A percentile compares a stretch with the other conserved stretches of the same genome.
Conservation (phyloP, 1,140 invertebrate genomes). For the Anastrepha obliqua region DNA sequence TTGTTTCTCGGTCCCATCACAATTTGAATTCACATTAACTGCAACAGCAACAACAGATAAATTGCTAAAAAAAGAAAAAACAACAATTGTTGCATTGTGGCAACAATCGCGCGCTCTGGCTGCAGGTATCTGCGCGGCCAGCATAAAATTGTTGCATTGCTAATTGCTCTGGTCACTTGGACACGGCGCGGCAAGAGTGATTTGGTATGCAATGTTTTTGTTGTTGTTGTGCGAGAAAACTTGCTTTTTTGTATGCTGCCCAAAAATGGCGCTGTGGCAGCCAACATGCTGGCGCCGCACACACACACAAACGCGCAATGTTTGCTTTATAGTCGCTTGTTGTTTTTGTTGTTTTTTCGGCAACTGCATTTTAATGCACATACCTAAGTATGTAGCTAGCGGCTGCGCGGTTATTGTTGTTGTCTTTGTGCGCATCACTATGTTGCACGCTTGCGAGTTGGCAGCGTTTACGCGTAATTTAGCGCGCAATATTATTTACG, state of each 20-base stretch:
- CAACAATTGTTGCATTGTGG: not conserved
- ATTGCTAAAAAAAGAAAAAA: not conserved
- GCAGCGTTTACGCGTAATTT: slow-evolving; percentile 52
- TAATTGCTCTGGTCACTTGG: slow-evolving; percentile 22
- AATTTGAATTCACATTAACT: not conserved
- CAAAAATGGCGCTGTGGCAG: slow-evolving; percentile 33
- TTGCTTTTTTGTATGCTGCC: slow-evolving; percentile 5
- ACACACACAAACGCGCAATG: not conserved
- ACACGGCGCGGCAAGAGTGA: not conserved
- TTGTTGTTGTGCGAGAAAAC: not conserved
- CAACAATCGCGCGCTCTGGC: not conserved
- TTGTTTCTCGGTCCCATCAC: not conserved
- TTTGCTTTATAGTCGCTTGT: not conserved
- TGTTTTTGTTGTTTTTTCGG: slow-evolving; percentile 6
- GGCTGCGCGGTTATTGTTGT: not conserved
- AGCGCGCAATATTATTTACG: slow-evolving; percentile 43
- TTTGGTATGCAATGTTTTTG: not conserved
- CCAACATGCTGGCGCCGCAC: not conserved
- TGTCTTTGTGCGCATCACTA: not conserved
- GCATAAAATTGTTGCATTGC: slow-evolving; percentile 11
- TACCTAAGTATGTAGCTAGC: not conserved
- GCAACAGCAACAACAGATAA: not conserved
- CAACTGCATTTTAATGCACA: not conserved
- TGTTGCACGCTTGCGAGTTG: not conserved
- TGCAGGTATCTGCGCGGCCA: not conserved